These are phyloP conservation scores for Leptonema lineaticorne DNA, from an alignment of 1,140 invertebrate genomes.

Conservation along the genomic window DNA sequence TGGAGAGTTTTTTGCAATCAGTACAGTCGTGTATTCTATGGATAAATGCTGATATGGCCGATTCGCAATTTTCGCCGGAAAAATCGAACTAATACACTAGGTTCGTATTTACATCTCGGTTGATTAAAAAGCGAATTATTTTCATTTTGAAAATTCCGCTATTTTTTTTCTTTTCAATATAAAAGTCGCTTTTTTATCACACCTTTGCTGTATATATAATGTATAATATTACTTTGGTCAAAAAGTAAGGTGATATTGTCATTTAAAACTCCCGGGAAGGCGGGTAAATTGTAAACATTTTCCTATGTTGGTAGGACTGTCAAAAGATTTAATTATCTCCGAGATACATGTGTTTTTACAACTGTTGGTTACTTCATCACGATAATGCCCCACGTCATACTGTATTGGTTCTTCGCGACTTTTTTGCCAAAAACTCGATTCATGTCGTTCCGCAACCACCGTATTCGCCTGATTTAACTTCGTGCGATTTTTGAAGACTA, in stretches of 20 bases:
- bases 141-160: not conserved
- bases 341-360: too few species aligned
- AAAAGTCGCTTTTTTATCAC: not conserved
- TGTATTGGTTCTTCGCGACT: too few species aligned
- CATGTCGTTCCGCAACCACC: too few species aligned
- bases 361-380: too few species aligned
- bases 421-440: too few species aligned
- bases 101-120: not conserved
- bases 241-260: too few species aligned
- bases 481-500: too few species aligned
- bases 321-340: too few species aligned
- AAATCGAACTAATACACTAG: not conserved
- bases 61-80: slow-evolving; percentile 19
- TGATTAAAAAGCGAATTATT: slow-evolving; percentile 32
- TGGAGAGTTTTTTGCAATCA: slow-evolving; percentile 32
- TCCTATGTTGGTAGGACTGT: not conserved
- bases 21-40: slow-evolving; percentile 20
- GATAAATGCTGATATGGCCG: slow-evolving; percentile 30
- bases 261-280: not conserved
- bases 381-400: too few species aligned
- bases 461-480: too few species aligned
- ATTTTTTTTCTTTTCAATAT: too few species aligned
- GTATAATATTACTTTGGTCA: not conserved
- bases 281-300: not conserved
- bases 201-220: not conserved